These are phyloP conservation scores for Tanypteryx hageni DNA, from an alignment of 2,888 invertebrate genomes.

Conservation along the genomic window DNA sequence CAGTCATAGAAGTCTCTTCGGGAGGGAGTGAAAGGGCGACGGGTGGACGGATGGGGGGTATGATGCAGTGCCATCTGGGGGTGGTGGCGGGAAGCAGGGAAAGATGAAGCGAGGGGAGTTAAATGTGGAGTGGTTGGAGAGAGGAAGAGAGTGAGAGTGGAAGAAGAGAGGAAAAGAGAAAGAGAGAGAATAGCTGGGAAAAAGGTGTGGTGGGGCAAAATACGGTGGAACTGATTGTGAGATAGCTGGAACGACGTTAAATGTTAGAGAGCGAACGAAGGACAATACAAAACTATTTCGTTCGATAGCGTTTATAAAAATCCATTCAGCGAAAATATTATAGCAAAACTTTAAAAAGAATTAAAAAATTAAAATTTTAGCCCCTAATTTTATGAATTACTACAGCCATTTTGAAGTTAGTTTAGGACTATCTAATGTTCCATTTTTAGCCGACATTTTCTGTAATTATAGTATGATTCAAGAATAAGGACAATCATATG, in stretches of 20 bases:
- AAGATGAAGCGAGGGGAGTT: background rate
- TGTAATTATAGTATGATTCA: too few species aligned
- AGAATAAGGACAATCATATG: too few species aligned
- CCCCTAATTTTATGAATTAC: too few species aligned
- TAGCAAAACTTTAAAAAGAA: too few species aligned
- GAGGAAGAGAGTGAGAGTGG: background rate
- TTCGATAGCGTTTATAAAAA: too few species aligned
- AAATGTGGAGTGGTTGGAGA: background rate
- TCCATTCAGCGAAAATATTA: too few species aligned
- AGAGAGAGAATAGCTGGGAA: background rate
- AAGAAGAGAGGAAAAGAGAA: background rate
- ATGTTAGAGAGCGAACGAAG: background rate
- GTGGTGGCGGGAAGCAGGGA: background rate
- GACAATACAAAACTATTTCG: too few species aligned
- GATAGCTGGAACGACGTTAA: background rate
- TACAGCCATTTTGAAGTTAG: too few species aligned
- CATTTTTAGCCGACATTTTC: too few species aligned
- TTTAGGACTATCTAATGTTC: too few species aligned
- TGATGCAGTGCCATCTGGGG: constrained; percentile 48
- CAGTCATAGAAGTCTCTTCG: constrained; percentile 26
- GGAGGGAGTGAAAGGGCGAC: constrained; percentile 21
- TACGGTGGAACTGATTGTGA: too few species aligned
- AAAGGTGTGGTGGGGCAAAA: background rate
- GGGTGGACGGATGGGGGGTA: constrained; percentile 46
- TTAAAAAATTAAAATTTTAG: too few species aligned